Base-by-base conservation (phyloP, 1,140 invertebrate genomes). In the Tetraneura akinire region DNA sequence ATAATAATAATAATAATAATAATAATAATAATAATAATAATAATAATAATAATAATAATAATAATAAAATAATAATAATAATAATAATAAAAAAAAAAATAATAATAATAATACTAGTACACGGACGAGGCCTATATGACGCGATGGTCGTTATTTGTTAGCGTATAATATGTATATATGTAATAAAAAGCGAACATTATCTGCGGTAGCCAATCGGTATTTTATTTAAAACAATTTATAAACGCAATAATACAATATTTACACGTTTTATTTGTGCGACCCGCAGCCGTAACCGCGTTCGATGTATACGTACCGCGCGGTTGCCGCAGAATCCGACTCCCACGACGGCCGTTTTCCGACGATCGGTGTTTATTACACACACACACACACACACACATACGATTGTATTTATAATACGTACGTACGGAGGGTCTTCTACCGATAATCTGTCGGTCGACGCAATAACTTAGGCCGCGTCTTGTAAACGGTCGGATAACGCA, bases 151-250 rank as follows among this genome's bases (percentile, higher is more conserved):
- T 68, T 68, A 68, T 64, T 64, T 37, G 62, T 64, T n/a, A 64
- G 37, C 26, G 10, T 47, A 47, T 73, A 26, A 32, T 51, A n/a
- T 29, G 70, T 53, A n/a, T n/a, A n/a, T n/a, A n/a, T n/a, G n/a
- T n/a, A n/a, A 53, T 49, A 29, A 71, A 53, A 53, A 73, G 70
- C 26, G 10, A 76, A 76, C 53, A 57, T 45, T 76, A 76, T 76
- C 73, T 55, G 73, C 73, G 73, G 73, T 76, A 76, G 73, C 51
- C 73, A 76, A 76, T 76, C 73, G 49, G 73, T 76, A 76, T 76
- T 76, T 76, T 76, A 76, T 55, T n/a, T 57, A 57, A 76, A 76
- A 76, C 73, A 76, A 76, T 76, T 76, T 76, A 76, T 76, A 76
- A 76, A 76, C 10, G 73, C 73, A 32, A 76, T 76, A 76, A 76